Evolutionary conservation across 2,797 vertebrate species (phyloP), one percentile per base, ranked within the genome.

Genomic region (Chaunax sp.): DNA sequence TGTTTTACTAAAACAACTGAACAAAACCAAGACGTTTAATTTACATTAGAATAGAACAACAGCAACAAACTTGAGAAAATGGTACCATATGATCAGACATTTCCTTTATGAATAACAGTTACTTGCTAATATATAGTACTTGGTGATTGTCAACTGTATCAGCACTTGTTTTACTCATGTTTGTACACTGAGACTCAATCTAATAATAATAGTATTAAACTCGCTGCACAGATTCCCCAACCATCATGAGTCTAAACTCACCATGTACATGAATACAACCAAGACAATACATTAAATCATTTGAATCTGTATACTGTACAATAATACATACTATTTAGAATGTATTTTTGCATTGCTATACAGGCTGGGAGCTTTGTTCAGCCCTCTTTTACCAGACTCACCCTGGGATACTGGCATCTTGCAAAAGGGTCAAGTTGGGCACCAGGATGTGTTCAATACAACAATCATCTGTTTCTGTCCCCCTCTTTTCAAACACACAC

Each of bases 401-500:
- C 63, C n/a, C 38, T 56, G 66, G 71, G 76, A 81, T 70, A 25
- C 64, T 91, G 85, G 87, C 91, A 89, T 80, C 86, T 71, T 65
- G 57, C 46, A 79, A 83, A 82, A 82, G 61, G 75, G 88, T 90
- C 83, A 68, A 81, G 85, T 90, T 87, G 86, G 87, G 81, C 77
- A 88, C 77, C 78, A 85, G 87, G 78, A 88, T 87, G 87, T 77
- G 79, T 73, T 90, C 83, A 89, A 90, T 83, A 69, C 86, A 87
- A 87, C 88, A 80, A 74, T 89, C 87, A 88, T 90, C 90, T 75
- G 82, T 59, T 81, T 86, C 67, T 77, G 53, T 46, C 57, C 51
- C 59, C 13, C 71, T 51, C 51, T 64, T 11, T 47, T 40, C 66
- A 89, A 55, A 53, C 69, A 71, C 68, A 64, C 73, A 75, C 64